These are phyloP conservation scores for Schizopygopsis malacanthus DNA, from an alignment of 2,797 vertebrate species.

Conservation along the genomic window DNA sequence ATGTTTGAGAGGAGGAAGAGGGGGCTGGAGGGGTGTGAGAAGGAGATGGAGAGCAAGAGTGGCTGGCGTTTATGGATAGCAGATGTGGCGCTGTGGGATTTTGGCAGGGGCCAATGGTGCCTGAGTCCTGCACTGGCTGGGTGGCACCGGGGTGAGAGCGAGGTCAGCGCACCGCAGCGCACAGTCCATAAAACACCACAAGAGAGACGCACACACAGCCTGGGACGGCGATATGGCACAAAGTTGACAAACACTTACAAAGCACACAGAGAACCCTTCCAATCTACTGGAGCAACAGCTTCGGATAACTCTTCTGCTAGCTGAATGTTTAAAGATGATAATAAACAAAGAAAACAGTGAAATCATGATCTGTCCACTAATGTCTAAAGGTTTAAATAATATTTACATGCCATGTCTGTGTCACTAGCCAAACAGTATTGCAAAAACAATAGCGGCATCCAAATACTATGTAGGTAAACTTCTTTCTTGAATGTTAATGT, in stretches of 20 bases:
- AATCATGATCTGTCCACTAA: not conserved
- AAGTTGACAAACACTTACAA: not conserved
- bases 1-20: constrained; percentile 58
- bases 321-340: not conserved
- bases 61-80: constrained; percentile 87
- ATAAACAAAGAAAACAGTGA: constrained; percentile 1
- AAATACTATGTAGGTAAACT: not conserved
- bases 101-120: constrained; percentile 80
- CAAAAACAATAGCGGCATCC: not conserved
- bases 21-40: constrained; percentile 77
- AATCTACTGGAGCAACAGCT: constrained; percentile 33
- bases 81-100: constrained; percentile 86
- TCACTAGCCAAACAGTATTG: not conserved
- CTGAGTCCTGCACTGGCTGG: constrained; percentile 83
- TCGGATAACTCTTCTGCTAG: constrained; percentile 14
- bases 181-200: constrained; percentile 80
- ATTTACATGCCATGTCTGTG: not conserved
- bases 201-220: constrained; percentile 43
- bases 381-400: not conserved
- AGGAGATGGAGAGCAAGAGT: constrained; percentile 78
- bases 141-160: constrained; percentile 85
- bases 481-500: not conserved
- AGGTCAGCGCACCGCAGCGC: constrained; percentile 82
- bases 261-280: constrained; percentile 20
- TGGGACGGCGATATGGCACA: constrained; percentile 27